A percentile compares a stretch with the other conserved stretches of the same genome.
phyloP scores from a whole-genome alignment of 1,140 invertebrate species.

The Acyrthosiphon pisum region DNA sequence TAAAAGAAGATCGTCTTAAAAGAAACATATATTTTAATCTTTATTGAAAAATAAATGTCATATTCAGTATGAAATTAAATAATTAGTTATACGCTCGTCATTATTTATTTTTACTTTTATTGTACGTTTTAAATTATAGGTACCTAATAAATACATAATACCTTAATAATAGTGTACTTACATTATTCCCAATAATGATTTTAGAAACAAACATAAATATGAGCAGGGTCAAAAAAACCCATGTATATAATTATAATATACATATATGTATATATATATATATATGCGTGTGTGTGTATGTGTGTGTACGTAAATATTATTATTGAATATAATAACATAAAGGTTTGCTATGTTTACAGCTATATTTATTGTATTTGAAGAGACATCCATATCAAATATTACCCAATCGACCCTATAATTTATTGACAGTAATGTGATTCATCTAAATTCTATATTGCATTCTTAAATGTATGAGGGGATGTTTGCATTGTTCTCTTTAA shows the following conservation, averaged over 20 bases:
- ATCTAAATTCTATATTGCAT: neutral
- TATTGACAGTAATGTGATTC: too few relatives aligned
- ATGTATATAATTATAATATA: neutral
- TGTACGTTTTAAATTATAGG: neutral
- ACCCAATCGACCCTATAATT: too few relatives aligned
- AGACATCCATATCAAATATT: neutral
- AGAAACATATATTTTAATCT: neutral
- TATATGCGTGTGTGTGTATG: neutral
- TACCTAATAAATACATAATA: constrained; percentile 9
- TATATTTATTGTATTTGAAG: neutral
- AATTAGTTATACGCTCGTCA: neutral
- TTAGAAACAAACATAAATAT: neutral
- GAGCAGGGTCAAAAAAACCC: neutral
- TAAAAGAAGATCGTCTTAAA: neutral
- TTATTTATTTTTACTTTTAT: neutral
- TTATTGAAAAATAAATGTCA: neutral
- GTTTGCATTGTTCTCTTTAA: neutral
- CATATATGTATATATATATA: neutral
- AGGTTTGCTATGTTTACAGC: neutral
- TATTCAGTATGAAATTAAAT: neutral
- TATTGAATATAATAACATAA: neutral
- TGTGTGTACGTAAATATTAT: neutral
- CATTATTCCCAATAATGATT: neutral
- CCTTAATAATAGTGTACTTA: neutral
- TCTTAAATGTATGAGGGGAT: neutral